Conservation (phyloP, 2,888 invertebrate genomes). For the Seira ritae region DNA sequence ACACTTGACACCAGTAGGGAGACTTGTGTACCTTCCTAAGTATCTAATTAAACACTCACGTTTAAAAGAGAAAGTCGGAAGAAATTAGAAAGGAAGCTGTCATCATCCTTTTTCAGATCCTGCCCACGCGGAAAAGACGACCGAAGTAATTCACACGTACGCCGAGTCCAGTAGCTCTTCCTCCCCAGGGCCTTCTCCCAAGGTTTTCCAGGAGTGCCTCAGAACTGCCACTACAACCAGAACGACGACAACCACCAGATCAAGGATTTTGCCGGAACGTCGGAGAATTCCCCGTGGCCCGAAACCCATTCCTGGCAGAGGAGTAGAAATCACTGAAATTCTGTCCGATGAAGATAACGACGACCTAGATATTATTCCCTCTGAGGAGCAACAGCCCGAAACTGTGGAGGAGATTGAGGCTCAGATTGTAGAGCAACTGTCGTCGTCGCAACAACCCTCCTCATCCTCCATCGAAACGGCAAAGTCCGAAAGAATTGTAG, state of each 20-base stretch:
- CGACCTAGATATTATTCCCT: slow-evolving; percentile 42
- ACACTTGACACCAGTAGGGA: slow-evolving; percentile 5
- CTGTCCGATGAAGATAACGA: slow-evolving; percentile 57
- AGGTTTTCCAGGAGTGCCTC: slow-evolving; percentile 64
- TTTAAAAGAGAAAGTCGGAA: background rate
- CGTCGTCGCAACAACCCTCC: background rate
- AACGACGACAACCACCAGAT: slow-evolving; percentile 58
- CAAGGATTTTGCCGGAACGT: slow-evolving; percentile 37
- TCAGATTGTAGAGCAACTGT: slow-evolving; percentile 23
- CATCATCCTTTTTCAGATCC: slow-evolving; percentile 42
- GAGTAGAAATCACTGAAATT: slow-evolving; percentile 67
- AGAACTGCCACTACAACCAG: slow-evolving; percentile 58
- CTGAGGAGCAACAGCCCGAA: slow-evolving; percentile 23
- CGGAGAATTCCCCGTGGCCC: background rate
- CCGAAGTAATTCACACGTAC: slow-evolving; percentile 63
- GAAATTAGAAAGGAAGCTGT: slow-evolving; percentile 7
- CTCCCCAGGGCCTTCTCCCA: slow-evolving; percentile 37
- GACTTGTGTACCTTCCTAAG: background rate
- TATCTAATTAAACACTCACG: background rate
- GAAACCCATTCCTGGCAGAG: slow-evolving; percentile 51
- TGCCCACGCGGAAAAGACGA: slow-evolving; percentile 62
- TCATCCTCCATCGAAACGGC: background rate
- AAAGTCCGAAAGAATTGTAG: slow-evolving; percentile 44
- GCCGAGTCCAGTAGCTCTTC: slow-evolving; percentile 47
- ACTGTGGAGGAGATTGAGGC: slow-evolving; percentile 34